Percentiles rank a stretch among this genome's conserved stretches.
Conservation (phyloP, 2,797 vertebrate genomes). For the Lepus oiostolus region DNA sequence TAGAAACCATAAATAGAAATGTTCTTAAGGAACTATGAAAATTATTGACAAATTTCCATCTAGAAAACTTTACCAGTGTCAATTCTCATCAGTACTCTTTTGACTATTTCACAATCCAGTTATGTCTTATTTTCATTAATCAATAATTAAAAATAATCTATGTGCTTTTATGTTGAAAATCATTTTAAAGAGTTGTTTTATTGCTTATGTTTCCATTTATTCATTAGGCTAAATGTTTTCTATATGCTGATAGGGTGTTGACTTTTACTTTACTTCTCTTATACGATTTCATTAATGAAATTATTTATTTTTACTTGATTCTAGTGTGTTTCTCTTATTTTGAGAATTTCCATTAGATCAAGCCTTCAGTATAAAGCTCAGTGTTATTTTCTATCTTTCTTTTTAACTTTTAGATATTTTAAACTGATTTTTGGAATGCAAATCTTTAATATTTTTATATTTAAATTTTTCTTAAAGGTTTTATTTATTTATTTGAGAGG, state of each 20-base stretch:
- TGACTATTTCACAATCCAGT: not conserved
- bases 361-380: not conserved
- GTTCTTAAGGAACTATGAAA: not conserved
- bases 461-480: not conserved
- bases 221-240: not conserved
- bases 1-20: not conserved
- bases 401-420: not conserved
- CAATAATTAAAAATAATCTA: not conserved
- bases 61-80: not conserved
- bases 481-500: too few species aligned
- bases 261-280: not conserved
- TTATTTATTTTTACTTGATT: conserved; percentile 25
- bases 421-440: not conserved
- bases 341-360: not conserved
- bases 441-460: not conserved
- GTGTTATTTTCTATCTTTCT: not conserved
- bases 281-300: conserved; percentile 6
- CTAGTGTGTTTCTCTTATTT: not conserved
- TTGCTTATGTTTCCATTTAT: not conserved
- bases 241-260: not conserved
- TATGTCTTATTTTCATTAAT: not conserved
- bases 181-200: not conserved
- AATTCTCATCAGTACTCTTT: not conserved
- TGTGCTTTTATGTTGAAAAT: not conserved
- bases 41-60: not conserved